A percentile compares a stretch with the other conserved stretches of the same genome.
Conservation (phyloP, 2,888 invertebrate genomes). For the Cyaniris semiargus region DNA sequence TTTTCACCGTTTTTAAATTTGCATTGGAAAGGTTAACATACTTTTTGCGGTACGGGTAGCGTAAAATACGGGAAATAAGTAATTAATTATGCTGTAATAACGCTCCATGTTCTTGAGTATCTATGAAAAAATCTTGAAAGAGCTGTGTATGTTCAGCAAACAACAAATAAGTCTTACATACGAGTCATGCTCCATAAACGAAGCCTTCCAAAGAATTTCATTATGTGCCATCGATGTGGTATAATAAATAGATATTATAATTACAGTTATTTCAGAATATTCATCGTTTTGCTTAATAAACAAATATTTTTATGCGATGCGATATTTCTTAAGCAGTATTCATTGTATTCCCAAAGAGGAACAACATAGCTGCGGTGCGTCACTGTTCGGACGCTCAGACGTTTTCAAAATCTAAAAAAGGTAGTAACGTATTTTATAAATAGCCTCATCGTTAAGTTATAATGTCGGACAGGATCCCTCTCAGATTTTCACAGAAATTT, state of each 20-base stretch:
- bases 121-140: neutral
- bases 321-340: neutral
- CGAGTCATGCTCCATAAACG: slow-evolving; percentile 31
- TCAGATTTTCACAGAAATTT: too few species aligned
- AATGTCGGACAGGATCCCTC: too few species aligned
- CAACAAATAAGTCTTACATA: slow-evolving; percentile 23
- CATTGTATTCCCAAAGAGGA: too few species aligned
- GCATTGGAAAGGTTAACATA: too few species aligned
- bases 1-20: too few species aligned
- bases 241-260: neutral
- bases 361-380: too few species aligned
- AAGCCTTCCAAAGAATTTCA: slow-evolving; percentile 25
- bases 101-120: neutral
- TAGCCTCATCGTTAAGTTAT: too few species aligned
- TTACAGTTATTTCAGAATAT: neutral
- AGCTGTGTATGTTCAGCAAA: slow-evolving; percentile 21
- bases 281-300: neutral
- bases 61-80: neutral
- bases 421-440: too few species aligned
- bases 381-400: too few species aligned
- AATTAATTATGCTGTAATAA: neutral
- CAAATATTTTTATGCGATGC: neutral
- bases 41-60: too few species aligned
- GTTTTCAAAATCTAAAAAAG: too few species aligned
- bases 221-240: slow-evolving; percentile 15